Conservation (phyloP, 2,113 vertebrate genomes). For the Xiphophorus couchianus region DNA sequence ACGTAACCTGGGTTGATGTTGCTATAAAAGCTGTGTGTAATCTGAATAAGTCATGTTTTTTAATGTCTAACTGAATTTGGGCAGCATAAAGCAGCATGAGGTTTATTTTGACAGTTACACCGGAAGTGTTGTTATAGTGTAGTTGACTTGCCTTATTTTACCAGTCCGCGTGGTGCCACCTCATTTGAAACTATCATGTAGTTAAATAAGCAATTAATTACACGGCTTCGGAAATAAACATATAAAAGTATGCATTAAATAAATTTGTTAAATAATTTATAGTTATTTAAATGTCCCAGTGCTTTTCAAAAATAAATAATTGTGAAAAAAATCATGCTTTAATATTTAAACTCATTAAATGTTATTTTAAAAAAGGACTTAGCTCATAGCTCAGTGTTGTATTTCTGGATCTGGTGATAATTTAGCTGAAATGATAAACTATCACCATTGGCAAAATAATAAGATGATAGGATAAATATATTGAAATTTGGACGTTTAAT, state of each 20-base stretch:
- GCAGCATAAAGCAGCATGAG: fast-evolving
- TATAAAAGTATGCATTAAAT: background rate
- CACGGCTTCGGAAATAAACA: too few relatives aligned
- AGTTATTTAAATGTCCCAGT: background rate
- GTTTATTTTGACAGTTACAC: slow-evolving; percentile 51
- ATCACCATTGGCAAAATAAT: too few relatives aligned
- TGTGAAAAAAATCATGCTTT: background rate
- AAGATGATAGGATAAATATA: too few relatives aligned
- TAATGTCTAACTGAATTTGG: background rate
- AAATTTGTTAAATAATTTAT: background rate
- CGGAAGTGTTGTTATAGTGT: slow-evolving; percentile 29
- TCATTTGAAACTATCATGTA: background rate
- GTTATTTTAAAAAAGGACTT: too few relatives aligned
- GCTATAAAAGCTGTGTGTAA: background rate
- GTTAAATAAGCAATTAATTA: too few relatives aligned
- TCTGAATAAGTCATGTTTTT: background rate
- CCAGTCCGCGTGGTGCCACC: background rate
- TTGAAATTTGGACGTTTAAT: too few relatives aligned
- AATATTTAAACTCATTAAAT: background rate
- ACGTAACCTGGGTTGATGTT: background rate
- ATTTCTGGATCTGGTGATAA: too few relatives aligned
- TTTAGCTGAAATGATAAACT: too few relatives aligned
- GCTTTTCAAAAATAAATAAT: background rate
- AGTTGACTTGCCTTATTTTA: background rate
- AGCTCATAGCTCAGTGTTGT: too few relatives aligned